These are phyloP conservation scores for Melopsittacus undulatus DNA, from an alignment of 2,797 vertebrate species.

Conservation along the genomic window DNA sequence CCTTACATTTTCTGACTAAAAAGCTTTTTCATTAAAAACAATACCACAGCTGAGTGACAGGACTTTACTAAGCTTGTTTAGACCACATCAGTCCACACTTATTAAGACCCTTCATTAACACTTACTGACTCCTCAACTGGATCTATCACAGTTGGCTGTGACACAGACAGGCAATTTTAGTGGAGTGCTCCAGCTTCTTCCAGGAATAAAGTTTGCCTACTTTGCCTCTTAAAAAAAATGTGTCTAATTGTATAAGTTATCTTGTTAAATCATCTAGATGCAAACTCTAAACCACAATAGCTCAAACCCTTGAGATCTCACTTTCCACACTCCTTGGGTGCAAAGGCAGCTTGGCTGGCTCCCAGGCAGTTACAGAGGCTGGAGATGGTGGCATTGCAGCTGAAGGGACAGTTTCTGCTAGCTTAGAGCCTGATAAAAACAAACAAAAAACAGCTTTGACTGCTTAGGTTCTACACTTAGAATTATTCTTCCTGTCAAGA, in stretches of 20 bases:
- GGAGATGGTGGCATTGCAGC: fast-evolving
- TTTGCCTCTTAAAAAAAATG: background rate
- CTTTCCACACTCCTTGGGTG: background rate
- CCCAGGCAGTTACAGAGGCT: background rate
- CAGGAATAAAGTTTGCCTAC: background rate
- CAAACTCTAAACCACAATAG: background rate
- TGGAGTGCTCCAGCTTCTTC: background rate
- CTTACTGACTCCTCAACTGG: background rate
- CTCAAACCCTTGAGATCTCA: background rate
- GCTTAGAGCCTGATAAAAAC: background rate
- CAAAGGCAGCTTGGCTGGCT: conserved; percentile 23
- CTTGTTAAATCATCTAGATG: background rate
- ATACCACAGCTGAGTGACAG: background rate
- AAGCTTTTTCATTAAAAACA: background rate
- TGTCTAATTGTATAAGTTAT: background rate
- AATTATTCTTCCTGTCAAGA: conserved; percentile 22
- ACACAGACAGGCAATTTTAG: background rate
- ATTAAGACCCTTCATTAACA: background rate
- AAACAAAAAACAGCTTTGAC: background rate
- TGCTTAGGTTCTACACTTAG: background rate
- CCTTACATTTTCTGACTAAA: background rate
- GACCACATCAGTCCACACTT: background rate
- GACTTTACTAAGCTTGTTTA: background rate
- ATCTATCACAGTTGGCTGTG: background rate
- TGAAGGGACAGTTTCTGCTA: background rate